Conservation (phyloP, 2,888 invertebrate species). For the Nemoura dubitans region DNA sequence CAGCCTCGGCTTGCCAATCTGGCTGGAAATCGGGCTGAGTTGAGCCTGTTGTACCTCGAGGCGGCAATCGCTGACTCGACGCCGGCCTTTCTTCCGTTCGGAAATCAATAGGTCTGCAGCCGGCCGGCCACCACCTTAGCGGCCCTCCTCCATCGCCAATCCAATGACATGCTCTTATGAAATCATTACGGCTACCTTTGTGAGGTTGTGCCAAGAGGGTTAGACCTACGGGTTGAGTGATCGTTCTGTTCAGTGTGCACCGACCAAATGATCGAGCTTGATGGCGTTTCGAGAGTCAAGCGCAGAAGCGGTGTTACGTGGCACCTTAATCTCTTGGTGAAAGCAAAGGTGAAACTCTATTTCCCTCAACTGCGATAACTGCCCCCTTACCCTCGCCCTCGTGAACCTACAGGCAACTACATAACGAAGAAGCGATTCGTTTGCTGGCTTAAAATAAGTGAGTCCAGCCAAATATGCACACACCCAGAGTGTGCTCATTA, state of each 20-base stretch:
- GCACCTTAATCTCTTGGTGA: not conserved
- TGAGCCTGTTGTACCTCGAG: not conserved
- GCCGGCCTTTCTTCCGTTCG: conserved; percentile 16
- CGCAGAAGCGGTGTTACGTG: not conserved
- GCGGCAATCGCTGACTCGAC: conserved; percentile 30
- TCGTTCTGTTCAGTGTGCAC: not conserved
- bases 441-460: too few species aligned
- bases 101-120: conserved; percentile 17
- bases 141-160: not conserved
- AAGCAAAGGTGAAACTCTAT: not conserved
- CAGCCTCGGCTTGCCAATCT: not conserved
- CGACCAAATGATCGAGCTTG: not conserved
- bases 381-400: too few species aligned
- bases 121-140: not conserved
- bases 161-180: not conserved
- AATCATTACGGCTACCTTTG: conserved; percentile 3
- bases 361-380: not conserved
- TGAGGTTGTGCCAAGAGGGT: not conserved
- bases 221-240: not conserved
- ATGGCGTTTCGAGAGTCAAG: not conserved
- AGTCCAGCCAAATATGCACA: too few species aligned
- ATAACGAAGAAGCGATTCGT: too few species aligned
- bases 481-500: not conserved
- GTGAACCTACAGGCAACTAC: not conserved
- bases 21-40: conserved; percentile 25